Percentiles rank a stretch among this genome's conserved stretches.
Evolutionary conservation across 1,140 invertebrate genomes (phyloP).

Genomic region (Holotrichia oblita): DNA sequence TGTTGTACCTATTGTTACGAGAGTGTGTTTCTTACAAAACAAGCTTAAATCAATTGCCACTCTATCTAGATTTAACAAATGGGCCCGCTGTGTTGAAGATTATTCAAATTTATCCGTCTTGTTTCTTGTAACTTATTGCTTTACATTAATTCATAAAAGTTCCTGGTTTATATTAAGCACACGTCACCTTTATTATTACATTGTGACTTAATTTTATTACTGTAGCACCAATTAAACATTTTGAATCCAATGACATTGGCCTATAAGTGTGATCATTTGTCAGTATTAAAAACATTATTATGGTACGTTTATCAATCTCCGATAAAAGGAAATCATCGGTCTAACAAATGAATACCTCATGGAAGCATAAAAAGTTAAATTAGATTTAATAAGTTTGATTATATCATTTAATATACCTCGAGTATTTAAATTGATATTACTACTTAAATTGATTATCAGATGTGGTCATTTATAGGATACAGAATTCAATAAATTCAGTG

Average conservation of each 20-base stretch:
- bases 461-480: background rate
- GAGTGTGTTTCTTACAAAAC: background rate
- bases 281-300: background rate
- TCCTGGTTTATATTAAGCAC: background rate
- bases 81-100: background rate
- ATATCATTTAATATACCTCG: background rate
- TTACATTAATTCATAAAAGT: constrained; percentile 21
- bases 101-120: constrained; percentile 14
- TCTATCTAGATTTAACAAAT: background rate
- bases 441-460: background rate
- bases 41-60: background rate
- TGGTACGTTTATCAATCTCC: background rate
- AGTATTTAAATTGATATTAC: background rate
- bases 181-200: constrained; percentile 13
- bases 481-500: background rate
- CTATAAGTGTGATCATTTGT: background rate
- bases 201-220: constrained; percentile 1
- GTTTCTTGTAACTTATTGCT: constrained; percentile 2
- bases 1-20: no score
- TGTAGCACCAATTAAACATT: background rate
- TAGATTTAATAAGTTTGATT: background rate
- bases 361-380: background rate
- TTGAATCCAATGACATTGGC: background rate
- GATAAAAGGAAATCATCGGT: background rate
- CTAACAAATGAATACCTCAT: background rate